Evolutionary conservation across 2,113 vertebrate genomes (phyloP).

Genomic region (Trachemys scripta): DNA sequence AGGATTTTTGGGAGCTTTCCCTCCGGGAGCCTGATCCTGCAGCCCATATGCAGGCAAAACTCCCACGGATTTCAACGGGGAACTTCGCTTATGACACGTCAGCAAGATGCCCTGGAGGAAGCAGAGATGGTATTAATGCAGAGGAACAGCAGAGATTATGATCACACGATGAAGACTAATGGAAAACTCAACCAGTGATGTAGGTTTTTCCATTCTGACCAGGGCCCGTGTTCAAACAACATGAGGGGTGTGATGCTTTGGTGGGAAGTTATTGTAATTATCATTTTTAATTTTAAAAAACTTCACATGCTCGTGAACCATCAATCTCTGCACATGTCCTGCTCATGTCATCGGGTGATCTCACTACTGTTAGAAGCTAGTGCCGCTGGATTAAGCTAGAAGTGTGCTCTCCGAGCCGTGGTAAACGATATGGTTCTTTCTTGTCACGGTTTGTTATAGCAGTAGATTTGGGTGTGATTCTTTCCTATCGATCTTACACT

Average conservation of each 20-base stretch:
- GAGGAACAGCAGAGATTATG: background rate
- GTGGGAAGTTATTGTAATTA: background rate
- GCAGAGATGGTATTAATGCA: background rate
- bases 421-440: background rate
- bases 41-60: background rate
- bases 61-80: background rate
- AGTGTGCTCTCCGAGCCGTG: too few species aligned
- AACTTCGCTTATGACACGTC: background rate
- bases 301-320: background rate
- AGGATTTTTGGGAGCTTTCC: background rate
- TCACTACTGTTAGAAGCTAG: background rate
- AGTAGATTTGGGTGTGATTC: background rate
- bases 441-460: accelerated
- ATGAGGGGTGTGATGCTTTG: background rate
- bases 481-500: background rate
- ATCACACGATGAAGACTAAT: background rate
- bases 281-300: background rate
- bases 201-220: background rate
- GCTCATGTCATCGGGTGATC: background rate
- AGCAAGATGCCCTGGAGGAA: background rate
- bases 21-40: background rate
- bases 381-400: background rate
- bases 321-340: background rate
- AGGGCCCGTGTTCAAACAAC: background rate
- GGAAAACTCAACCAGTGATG: background rate